Base-by-base conservation (phyloP, 2,113 vertebrate species). In the Myrmecophaga tridactyla region DNA sequence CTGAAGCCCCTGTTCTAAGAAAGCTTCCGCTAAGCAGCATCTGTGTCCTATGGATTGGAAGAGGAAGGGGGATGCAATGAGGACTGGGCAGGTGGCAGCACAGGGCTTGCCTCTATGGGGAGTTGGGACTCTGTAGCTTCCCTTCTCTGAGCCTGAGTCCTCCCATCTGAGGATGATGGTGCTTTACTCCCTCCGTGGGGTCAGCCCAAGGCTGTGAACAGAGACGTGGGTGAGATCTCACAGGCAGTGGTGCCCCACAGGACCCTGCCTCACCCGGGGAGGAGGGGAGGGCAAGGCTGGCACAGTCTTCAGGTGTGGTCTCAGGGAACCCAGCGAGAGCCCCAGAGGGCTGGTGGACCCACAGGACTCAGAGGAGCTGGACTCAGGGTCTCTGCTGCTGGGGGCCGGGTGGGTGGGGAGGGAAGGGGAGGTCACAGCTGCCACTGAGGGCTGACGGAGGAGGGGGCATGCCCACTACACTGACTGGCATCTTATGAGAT, bases 291-390 rank as follows among this genome's bases (percentile, higher is more conserved):
- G 7, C 13, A 0, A 34, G 23, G 43, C 27, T 21, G 84, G 34
- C 29, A 2, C 7, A 1, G 41, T 72, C 21, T 69, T 2, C 0
- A 0, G 18, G 10, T 0, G 43, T 1, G 6, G 27, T 27, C 1
- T 13, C 0, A 1, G 60, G 77, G 48, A 77, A 31, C 12, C 58
- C 75, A 21, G 53, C 5, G 2, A 3, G 43, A 67, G 20, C 15
- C 46, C 51, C 6, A 4, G 75, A 36, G 36, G 58, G 69, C 36
- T 70, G 69, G 69, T 15, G 14, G 36, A 10, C 39, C 4, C 6
- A 8, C 39, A 21, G 46, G 62, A 43, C 75, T 58, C 87, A 0
- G 58, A 76, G 80, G 80, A 25, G 2, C 20, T 27, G 39, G 56
- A 58, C 56, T 58, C 7, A 7, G 56, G 20, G 7, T 7, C 20